A percentile compares a stretch with the other conserved stretches of the same genome.
phyloP scores from a whole-genome alignment of 1,140 invertebrate species.

The Drosophila tristis region DNA sequence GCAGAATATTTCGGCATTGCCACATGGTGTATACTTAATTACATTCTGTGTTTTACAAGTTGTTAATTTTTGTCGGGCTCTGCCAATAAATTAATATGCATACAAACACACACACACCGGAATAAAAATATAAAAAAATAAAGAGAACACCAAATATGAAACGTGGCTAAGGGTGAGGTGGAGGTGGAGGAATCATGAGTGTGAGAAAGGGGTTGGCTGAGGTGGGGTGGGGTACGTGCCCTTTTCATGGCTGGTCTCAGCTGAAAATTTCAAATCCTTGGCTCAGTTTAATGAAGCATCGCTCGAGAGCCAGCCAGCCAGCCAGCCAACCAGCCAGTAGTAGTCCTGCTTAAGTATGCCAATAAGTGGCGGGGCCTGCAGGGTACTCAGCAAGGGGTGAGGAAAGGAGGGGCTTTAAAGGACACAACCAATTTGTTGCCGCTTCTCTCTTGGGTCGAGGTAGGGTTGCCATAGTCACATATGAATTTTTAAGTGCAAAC shows the following conservation, averaged over 20 bases:
- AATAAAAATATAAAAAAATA: constrained; percentile 11
- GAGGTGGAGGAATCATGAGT: no score
- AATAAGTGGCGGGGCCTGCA: constrained; percentile 48
- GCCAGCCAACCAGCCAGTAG: background rate
- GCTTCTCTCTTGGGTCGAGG: background rate
- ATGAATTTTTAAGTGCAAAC: constrained; percentile 83
- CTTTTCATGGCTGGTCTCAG: constrained; percentile 49
- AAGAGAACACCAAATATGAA: constrained; percentile 6
- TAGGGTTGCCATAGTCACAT: constrained; percentile 70
- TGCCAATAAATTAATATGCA: constrained; percentile 52
- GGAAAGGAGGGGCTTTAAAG: constrained; percentile 30
- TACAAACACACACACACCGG: constrained; percentile 8
- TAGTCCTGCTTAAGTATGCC: constrained; percentile 66
- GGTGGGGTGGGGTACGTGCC: constrained; percentile 10
- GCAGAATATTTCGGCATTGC: constrained; percentile 20
- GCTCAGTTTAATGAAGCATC: constrained; percentile 51
- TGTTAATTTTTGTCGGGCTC: constrained; percentile 44
- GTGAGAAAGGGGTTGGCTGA: no score
- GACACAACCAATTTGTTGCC: constrained; percentile 65
- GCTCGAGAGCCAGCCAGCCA: no score
- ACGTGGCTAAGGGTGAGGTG: no score
- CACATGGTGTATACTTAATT: constrained; percentile 75
- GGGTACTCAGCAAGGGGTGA: background rate
- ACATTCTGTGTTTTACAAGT: constrained; percentile 68
- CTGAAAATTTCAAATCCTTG: constrained; percentile 66